phyloP scores from a whole-genome alignment of 92 coral and sea anemone genomes.

The Anthopleura xanthogrammica region DNA sequence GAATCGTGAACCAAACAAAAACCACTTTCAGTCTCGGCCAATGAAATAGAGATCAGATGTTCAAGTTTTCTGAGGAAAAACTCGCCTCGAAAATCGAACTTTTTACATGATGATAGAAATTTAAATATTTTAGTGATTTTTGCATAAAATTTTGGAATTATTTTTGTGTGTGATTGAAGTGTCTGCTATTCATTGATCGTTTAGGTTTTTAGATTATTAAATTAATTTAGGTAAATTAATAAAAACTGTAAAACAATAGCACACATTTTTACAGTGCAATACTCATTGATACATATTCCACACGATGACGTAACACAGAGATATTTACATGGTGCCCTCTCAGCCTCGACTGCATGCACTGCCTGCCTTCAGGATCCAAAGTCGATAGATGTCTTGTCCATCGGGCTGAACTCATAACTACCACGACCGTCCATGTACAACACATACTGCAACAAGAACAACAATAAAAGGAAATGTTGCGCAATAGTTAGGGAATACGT shows the following conservation, averaged over 20 bases:
- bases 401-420: conserved; percentile 83
- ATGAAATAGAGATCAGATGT: no score
- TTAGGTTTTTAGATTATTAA: background rate
- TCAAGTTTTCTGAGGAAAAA: no score
- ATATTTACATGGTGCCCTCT: conserved; percentile 5
- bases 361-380: conserved; percentile 70
- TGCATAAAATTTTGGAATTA: background rate
- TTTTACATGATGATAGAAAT: no score
- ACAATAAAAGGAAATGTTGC: background rate
- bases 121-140: no score
- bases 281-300: background rate
- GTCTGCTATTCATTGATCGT: background rate
- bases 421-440: conserved; percentile 97
- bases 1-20: no score
- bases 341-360: background rate
- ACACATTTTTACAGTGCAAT: background rate
- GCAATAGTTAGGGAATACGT: no score
- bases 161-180: background rate
- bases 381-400: conserved; percentile 80
- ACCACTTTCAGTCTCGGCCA: no score
- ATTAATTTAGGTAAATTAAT: background rate
- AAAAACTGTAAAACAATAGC: background rate
- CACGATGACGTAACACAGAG: background rate
- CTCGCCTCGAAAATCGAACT: no score
- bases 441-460: conserved; percentile 68